These are phyloP conservation scores for Serranus cabrilla DNA, from an alignment of 2,797 vertebrate species.

Conservation along the genomic window DNA sequence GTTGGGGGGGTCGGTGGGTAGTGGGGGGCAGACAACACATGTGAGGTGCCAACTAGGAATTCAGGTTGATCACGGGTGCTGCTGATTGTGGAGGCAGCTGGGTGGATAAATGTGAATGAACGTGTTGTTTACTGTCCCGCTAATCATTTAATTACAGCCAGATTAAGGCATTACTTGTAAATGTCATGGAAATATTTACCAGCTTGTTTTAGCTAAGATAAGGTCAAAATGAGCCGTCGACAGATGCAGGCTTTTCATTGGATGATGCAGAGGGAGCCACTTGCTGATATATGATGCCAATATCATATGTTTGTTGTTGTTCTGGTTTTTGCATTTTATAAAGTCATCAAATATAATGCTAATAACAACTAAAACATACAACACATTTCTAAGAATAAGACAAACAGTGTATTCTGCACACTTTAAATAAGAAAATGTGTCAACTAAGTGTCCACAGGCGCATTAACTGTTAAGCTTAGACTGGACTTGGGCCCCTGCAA, in stretches of 20 bases:
- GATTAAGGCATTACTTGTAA: conserved; percentile 10
- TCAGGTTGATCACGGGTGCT: conserved; percentile 38
- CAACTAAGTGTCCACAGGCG: too few species aligned
- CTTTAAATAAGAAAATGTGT: too few species aligned
- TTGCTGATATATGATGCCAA: too few species aligned
- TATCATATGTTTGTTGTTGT: too few species aligned
- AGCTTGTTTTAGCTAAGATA: background rate
- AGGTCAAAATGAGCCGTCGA: background rate
- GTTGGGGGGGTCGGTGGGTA: background rate
- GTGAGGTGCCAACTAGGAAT: conserved; percentile 49
- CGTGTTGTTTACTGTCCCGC: conserved; percentile 15
- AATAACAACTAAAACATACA: too few species aligned
- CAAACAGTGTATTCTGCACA: too few species aligned
- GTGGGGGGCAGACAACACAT: conserved; percentile 42
- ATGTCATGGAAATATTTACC: conserved; percentile 10
- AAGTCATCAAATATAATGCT: too few species aligned
- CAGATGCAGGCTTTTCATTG: too few species aligned
- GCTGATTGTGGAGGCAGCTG: background rate
- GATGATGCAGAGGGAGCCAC: too few species aligned
- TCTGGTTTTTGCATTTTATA: too few species aligned
- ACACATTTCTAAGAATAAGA: too few species aligned
- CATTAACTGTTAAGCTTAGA: background rate
- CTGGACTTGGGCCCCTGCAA: background rate
- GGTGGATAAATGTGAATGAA: conserved; percentile 4
- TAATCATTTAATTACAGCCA: conserved; percentile 35